Percentiles rank a stretch among this genome's conserved stretches.
phyloP scores from a whole-genome alignment of 2,888 invertebrate species.

The Scotopteryx bipunctaria region DNA sequence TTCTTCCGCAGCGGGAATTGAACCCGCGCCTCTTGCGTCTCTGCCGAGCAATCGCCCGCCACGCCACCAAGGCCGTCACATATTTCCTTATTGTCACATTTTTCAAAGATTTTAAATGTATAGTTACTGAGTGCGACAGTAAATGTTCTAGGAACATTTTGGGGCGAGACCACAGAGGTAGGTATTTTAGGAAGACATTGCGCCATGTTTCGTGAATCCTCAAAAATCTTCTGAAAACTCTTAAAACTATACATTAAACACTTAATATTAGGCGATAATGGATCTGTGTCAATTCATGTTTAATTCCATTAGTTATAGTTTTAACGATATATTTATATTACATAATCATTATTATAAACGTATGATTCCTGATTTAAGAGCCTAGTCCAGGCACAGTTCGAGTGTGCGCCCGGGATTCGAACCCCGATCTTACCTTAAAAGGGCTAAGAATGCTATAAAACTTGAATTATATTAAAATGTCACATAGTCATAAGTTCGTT shows the following conservation, averaged over 20 bases:
- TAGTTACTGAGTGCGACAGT: too few species aligned
- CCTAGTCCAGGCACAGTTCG: too few species aligned
- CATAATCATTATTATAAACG: too few species aligned
- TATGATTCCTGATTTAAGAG: too few species aligned
- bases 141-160: not conserved
- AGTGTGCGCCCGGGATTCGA: not conserved
- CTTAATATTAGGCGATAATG: slow-evolving; percentile 39
- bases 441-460: not conserved
- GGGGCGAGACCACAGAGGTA: slow-evolving; percentile 19
- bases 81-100: too few species aligned
- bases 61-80: too few species aligned
- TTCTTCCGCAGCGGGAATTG: too few species aligned
- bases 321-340: too few species aligned
- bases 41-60: too few species aligned
- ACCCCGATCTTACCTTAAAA: not conserved
- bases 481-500: slow-evolving; percentile 37
- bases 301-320: slow-evolving; percentile 38
- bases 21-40: too few species aligned
- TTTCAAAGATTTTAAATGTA: not conserved
- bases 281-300: slow-evolving; percentile 33
- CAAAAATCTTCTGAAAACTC: not conserved
- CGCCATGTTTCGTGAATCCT: not conserved
- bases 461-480: slow-evolving; percentile 5
- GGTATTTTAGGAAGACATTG: slow-evolving; percentile 18
- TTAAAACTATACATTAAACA: slow-evolving; percentile 27